Evolutionary conservation across 2,797 vertebrate genomes (phyloP).

Genomic region (Lutjanus campechanus): DNA sequence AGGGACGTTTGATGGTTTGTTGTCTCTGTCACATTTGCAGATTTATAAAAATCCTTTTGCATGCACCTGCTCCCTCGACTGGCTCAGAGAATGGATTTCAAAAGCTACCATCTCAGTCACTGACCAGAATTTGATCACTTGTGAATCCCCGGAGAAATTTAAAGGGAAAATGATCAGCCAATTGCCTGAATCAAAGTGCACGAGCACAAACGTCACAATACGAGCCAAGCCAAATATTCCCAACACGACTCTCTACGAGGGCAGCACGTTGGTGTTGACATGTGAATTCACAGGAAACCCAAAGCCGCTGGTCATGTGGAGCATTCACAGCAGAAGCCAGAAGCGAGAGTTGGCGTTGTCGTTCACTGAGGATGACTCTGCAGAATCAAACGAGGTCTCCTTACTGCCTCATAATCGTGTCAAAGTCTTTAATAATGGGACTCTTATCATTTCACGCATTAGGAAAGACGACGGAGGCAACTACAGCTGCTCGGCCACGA

Average conservation of each 20-base stretch:
- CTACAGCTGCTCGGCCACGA: slow-evolving; percentile 93
- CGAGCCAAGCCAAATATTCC: slow-evolving; percentile 78
- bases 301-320: slow-evolving; percentile 89
- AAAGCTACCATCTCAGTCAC: slow-evolving; percentile 87
- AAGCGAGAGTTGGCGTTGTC: slow-evolving; percentile 81
- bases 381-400: slow-evolving; percentile 56
- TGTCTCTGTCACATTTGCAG: slow-evolving; percentile 92
- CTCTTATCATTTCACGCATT: slow-evolving; percentile 87
- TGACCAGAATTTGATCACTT: slow-evolving; percentile 87
- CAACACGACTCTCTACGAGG: slow-evolving; percentile 82
- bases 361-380: slow-evolving; percentile 71
- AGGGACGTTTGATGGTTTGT: slow-evolving; percentile 91
- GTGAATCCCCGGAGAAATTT: slow-evolving; percentile 87
- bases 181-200: slow-evolving; percentile 86
- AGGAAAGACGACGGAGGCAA: slow-evolving; percentile 89
- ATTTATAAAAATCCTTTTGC: slow-evolving; percentile 93
- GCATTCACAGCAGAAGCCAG: slow-evolving; percentile 84
- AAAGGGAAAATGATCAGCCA: slow-evolving; percentile 83
- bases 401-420: slow-evolving; percentile 75
- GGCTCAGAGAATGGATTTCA: slow-evolving; percentile 92
- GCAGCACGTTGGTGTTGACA: slow-evolving; percentile 84
- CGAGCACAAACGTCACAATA: slow-evolving; percentile 84
- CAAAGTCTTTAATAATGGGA: slow-evolving; percentile 91
- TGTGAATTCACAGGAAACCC: slow-evolving; percentile 90
- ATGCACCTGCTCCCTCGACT: slow-evolving; percentile 91